Conservation (phyloP, 2,797 vertebrate genomes). For the Lindbergichthys nudifrons region DNA sequence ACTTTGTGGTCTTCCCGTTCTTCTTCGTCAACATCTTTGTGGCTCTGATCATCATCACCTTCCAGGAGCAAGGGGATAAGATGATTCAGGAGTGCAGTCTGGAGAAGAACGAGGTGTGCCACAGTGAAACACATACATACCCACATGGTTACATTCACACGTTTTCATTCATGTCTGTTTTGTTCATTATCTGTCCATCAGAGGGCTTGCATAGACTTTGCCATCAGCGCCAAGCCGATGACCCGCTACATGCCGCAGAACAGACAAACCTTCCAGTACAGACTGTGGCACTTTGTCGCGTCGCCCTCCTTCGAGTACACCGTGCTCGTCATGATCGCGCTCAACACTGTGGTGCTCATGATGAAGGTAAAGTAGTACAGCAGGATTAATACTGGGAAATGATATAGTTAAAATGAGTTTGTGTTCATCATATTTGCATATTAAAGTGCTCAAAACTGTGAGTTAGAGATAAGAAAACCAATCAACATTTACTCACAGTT, state of each 20-base stretch:
- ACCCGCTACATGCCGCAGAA: slow-evolving; percentile 99
- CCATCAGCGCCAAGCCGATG: slow-evolving; percentile 96
- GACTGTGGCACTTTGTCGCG: slow-evolving; percentile 98
- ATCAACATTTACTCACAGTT: neutral
- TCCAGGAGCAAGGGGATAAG: slow-evolving; percentile 99
- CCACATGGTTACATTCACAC: neutral
- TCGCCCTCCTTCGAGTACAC: slow-evolving; percentile 98
- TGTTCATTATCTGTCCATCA: slow-evolving; percentile 68
- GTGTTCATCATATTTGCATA: neutral
- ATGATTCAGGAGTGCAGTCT: slow-evolving; percentile 99
- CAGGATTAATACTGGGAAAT: neutral
- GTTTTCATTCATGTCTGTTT: neutral
- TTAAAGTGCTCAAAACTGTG: neutral
- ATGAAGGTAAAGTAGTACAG: slow-evolving; percentile 91
- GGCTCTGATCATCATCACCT: slow-evolving; percentile 99
- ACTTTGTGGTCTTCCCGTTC: slow-evolving; percentile 99
- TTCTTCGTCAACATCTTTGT: slow-evolving; percentile 99
- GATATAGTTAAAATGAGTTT: neutral
- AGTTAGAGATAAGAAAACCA: neutral
- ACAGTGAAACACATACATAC: neutral
- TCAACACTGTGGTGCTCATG: slow-evolving; percentile 98
- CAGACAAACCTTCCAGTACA: slow-evolving; percentile 96
- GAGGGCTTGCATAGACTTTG: slow-evolving; percentile 98
- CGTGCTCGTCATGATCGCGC: slow-evolving; percentile 97
- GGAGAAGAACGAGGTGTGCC: slow-evolving; percentile 95